Evolutionary conservation across 2,888 invertebrate genomes (phyloP), one percentile per base, ranked within the genome.

Genomic region (Eudemis profundana): DNA sequence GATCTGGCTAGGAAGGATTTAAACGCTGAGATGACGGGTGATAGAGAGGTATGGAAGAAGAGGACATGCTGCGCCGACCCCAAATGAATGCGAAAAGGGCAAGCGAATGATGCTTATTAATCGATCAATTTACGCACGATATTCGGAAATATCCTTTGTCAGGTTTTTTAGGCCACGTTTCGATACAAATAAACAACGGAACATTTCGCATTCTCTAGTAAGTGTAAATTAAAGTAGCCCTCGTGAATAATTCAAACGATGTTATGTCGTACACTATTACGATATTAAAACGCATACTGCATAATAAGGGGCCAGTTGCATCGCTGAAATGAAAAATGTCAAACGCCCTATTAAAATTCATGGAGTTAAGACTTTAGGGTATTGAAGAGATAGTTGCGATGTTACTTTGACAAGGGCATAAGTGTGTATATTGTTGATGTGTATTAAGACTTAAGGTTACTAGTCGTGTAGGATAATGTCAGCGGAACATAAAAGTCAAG

Each of bases 271-370:
- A 65, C 53, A 46, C 53, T 53, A 65, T 60, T 65, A 65, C 65
- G 60, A 46, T 65, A 60, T 65, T 60, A 65, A 53, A 65, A 65
- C 65, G 65, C 59, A 40, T 29, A 44, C 46, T 60, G 65, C 51
- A 65, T 65, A 64, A 3, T 29, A 64, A 64, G 21, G 57, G 15
- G 23, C 42, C 40, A 21, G 23, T 50, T 64, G 44, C 50, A 64
- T 57, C 36, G 50, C 44, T 33, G 17, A 27, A 56, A 44, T 42
- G 27, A 27, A 56, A n/a, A 56, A 56, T 42, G 56, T 44, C 56
- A 27, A 15, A 56, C 29, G 42, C 3, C 12, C n/a, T 27, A 17
- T 56, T 29, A 19, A 42, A 29, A 29, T 56, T 17, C 27, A 29
- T 44, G 15, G 40, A 17, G 14, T 42, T 56, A 56, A 17, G 29